phyloP scores from a whole-genome alignment of 2,113 vertebrate genomes.

The Cyphomyrus discorhynchus region DNA sequence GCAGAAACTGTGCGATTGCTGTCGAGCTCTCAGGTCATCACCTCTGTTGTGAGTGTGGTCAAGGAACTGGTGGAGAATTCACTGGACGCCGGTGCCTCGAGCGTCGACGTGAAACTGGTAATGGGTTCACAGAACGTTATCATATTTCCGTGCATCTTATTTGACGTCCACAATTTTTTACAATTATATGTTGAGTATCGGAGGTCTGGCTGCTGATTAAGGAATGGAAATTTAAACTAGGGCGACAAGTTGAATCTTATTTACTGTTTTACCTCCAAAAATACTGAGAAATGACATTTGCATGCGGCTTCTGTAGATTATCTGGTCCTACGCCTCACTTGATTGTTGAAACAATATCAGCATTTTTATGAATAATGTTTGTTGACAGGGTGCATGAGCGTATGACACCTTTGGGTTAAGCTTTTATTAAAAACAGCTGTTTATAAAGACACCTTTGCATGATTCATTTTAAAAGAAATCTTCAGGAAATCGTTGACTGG shows the following conservation, averaged over 20 bases:
- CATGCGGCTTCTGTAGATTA: background rate
- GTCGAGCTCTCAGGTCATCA: conserved; percentile 87
- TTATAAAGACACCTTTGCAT: background rate
- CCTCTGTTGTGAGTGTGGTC: conserved; percentile 80
- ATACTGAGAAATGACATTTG: background rate
- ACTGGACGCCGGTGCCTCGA: conserved; percentile 79
- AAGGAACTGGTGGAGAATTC: conserved; percentile 93
- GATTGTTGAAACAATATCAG: background rate
- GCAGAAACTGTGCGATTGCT: conserved; percentile 72
- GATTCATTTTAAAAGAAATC: background rate
- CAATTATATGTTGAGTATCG: background rate
- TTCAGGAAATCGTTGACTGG: background rate
- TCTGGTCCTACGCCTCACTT: background rate
- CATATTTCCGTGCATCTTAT: background rate
- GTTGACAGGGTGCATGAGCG: background rate
- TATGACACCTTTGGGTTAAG: background rate
- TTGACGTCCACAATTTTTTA: background rate
- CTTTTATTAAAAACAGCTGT: background rate
- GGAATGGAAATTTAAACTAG: background rate
- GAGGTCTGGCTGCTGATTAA: background rate
- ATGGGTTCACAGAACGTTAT: conserved; percentile 3
- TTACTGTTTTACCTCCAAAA: background rate
- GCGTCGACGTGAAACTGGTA: conserved; percentile 85
- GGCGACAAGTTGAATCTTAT: background rate
- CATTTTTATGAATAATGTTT: background rate